phyloP scores from a whole-genome alignment of 2,113 vertebrate species.

The Thymallus thymallus region DNA sequence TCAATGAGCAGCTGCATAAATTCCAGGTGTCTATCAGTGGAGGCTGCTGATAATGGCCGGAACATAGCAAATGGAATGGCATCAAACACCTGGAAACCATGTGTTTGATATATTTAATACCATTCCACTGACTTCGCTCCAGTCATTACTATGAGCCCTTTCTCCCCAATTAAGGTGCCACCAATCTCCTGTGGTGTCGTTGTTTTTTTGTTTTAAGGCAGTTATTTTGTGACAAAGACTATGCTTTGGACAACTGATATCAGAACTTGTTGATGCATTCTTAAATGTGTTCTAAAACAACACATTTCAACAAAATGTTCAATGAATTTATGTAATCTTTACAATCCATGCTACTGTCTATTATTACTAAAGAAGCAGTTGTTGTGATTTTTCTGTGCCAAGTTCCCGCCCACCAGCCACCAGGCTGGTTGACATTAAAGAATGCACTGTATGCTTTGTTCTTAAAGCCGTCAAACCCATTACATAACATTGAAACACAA shows the following conservation, averaged over 20 bases:
- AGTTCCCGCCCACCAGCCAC: constrained; percentile 9
- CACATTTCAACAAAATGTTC: constrained; percentile 3
- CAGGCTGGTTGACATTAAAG: constrained; percentile 40
- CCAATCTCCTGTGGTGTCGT: too few species aligned
- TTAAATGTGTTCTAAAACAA: too few species aligned
- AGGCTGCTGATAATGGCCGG: not conserved
- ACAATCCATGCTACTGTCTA: constrained; percentile 6
- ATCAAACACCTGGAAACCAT: too few species aligned
- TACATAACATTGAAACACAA: constrained; percentile 45
- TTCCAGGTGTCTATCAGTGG: constrained; percentile 75
- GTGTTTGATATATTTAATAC: too few species aligned
- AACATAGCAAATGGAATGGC: too few species aligned
- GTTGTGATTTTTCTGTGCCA: not conserved
- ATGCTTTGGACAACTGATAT: too few species aligned
- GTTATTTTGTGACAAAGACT: too few species aligned
- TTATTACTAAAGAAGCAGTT: not conserved
- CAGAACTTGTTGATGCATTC: too few species aligned
- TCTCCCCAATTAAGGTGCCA: too few species aligned
- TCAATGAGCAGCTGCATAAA: constrained; percentile 89
- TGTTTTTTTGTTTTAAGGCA: too few species aligned
- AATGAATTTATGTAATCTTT: constrained; percentile 32
- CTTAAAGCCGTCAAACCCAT: constrained; percentile 22
- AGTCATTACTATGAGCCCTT: too few species aligned
- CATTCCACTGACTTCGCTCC: too few species aligned
- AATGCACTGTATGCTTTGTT: constrained; percentile 30